Evolutionary conservation across 2,888 invertebrate species (phyloP).

Genomic region (Zaprionus lineosus): DNA sequence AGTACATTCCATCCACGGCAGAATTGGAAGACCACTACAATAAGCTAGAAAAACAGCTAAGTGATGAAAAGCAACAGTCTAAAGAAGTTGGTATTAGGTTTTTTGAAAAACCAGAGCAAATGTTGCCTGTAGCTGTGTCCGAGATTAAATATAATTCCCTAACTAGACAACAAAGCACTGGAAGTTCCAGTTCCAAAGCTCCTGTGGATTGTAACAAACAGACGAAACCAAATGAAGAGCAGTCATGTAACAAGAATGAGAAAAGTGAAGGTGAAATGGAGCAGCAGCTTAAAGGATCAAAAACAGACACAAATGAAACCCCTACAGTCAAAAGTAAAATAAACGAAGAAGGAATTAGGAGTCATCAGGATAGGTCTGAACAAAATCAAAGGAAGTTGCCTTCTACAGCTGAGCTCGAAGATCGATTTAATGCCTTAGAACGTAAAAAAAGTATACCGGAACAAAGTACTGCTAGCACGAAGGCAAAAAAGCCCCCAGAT

Average conservation of each 20-base stretch:
- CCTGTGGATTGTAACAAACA: constrained; percentile 48
- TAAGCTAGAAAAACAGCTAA: constrained; percentile 56
- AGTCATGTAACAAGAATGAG: constrained; percentile 32
- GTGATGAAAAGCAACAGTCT: constrained; percentile 56
- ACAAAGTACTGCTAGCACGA: constrained; percentile 53
- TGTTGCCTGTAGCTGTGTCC: constrained; percentile 67
- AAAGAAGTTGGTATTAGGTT: too few relatives aligned
- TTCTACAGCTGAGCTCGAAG: constrained; percentile 75
- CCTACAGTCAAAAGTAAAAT: constrained; percentile 12
- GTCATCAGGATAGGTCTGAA: constrained; percentile 3
- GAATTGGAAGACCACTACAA: constrained; percentile 57
- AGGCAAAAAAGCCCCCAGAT: constrained; percentile 79
- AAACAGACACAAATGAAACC: constrained; percentile 26
- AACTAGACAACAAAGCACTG: constrained; percentile 59
- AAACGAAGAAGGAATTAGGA: constrained; percentile 8
- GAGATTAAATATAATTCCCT: constrained; percentile 64
- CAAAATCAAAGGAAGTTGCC: constrained; percentile 65
- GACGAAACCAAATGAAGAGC: constrained; percentile 23
- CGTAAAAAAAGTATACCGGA: constrained; percentile 60
- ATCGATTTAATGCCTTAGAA: constrained; percentile 75
- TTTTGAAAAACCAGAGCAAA: constrained; percentile 50
- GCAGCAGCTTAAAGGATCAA: constrained; percentile 23
- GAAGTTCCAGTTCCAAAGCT: constrained; percentile 45
- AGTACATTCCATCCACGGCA: constrained; percentile 72
- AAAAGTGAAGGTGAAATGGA: constrained; percentile 33